Base-by-base conservation (phyloP, 2,797 vertebrate species). In the Centropyge bicolor region DNA sequence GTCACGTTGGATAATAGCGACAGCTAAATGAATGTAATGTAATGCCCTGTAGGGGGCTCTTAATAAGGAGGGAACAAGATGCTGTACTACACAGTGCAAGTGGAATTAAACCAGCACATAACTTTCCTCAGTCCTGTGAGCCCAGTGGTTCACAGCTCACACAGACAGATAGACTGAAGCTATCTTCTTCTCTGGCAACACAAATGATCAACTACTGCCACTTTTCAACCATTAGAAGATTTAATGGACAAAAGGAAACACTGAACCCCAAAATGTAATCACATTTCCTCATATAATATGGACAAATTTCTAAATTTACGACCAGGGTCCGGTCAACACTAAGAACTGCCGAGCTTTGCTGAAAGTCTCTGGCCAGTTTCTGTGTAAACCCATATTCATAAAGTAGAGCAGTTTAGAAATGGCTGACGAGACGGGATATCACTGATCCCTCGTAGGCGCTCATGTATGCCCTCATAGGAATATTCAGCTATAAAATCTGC, bases 311-410 rank as follows among this genome's bases (percentile, higher is more conserved):
- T 2, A 24, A 45, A 54, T 63, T 43, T 56, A 56, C 0, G 7
- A 45, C 24, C 16, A 13, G 24, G 13, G 41, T 48, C 19, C 11
- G 20, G 49, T 63, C 40, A 27, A 19, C 14, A 19, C 48, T 64
- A 61, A 35, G 11, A 31, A 48, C 0, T 59, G 68, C 68, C 43
- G 6, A 38, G n/a, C 5, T 59, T 48, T 70, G 43, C 54, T 70
- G 20, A 49, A 68, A 48, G 6, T 60, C 20, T 55, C 17, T 9
- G 19, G 40, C 51, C 40, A n/a, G 17, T 27, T 69, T 45, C 52
- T 70, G 24, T 16, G 4, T 46, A 66, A 48, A 66, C 63, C 46
- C 20, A 66, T 17, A 35, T 40, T 41, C 65, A 68, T 68, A 56
- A 48, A 48, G 7, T 17, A 31, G 16, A 56, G 40, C 20, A 4